Conservation (phyloP, 2,888 invertebrate genomes). For the Thelaira solivaga region DNA sequence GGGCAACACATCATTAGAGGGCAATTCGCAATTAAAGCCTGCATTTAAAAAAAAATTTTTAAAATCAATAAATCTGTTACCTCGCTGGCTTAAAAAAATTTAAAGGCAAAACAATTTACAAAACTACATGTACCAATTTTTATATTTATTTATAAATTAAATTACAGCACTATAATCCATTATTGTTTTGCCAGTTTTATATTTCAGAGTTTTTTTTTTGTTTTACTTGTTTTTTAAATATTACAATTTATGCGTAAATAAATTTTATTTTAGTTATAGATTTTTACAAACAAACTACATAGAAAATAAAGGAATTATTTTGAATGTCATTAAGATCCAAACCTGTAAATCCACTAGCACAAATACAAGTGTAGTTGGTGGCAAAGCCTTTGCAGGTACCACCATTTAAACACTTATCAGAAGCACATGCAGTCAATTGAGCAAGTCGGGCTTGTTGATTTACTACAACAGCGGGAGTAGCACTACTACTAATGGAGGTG, state of each 20-base stretch:
- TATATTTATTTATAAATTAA: too few species aligned
- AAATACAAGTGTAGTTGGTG: conserved; percentile 84
- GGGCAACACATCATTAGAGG: conserved; percentile 63
- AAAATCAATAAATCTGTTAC: too few species aligned
- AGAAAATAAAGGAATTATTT: background rate
- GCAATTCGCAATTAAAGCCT: conserved; percentile 76
- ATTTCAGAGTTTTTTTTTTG: too few species aligned
- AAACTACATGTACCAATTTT: too few species aligned
- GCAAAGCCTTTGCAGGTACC: conserved; percentile 83
- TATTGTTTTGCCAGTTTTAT: background rate
- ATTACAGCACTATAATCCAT: too few species aligned
- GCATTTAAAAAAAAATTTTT: conserved; percentile 19
- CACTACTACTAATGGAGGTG: conserved; percentile 60
- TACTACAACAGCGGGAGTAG: conserved; percentile 36
- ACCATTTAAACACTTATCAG: conserved; percentile 82
- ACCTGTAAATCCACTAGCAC: conserved; percentile 84
- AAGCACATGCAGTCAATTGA: conserved; percentile 77
- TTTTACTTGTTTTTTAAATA: background rate
- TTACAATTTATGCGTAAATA: background rate
- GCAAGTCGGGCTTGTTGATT: conserved; percentile 71
- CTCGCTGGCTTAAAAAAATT: too few species aligned
- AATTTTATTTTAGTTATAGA: background rate
- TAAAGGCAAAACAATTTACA: too few species aligned
- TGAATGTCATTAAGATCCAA: conserved; percentile 66
- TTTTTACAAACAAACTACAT: background rate